phyloP scores from a whole-genome alignment of 2,113 vertebrate genomes.

The Osmerus mordax region DNA sequence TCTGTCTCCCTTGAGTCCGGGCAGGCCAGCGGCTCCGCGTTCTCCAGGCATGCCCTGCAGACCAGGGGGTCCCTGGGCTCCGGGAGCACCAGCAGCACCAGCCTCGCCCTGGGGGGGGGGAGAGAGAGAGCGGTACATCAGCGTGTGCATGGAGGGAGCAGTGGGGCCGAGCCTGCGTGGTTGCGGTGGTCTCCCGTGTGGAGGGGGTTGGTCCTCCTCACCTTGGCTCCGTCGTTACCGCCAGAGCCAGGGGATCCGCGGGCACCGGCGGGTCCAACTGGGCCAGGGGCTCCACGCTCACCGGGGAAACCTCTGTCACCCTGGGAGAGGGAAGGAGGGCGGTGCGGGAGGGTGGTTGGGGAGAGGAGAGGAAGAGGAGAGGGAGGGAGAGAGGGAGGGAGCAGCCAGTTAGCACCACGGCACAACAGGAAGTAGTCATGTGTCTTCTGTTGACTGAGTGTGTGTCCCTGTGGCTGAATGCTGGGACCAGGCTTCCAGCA shows the following conservation, averaged over 20 bases:
- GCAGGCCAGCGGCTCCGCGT: slow-evolving; percentile 90
- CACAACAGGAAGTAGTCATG: not conserved
- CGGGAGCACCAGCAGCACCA: slow-evolving; percentile 84
- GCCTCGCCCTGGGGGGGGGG: slow-evolving; percentile 79
- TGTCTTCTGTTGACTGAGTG: not conserved
- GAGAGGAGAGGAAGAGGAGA: not conserved
- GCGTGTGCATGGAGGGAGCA: not conserved
- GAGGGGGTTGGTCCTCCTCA: slow-evolving; percentile 44
- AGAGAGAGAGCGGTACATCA: not conserved
- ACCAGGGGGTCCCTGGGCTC: slow-evolving; percentile 87
- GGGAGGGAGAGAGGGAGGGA: not conserved
- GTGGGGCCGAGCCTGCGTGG: not conserved
- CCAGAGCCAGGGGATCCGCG: slow-evolving; percentile 87
- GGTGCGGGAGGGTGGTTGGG: not conserved
- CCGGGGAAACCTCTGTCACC: slow-evolving; percentile 96
- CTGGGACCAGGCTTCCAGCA: too few relatives aligned
- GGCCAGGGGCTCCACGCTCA: slow-evolving; percentile 88
- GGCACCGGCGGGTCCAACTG: slow-evolving; percentile 80
- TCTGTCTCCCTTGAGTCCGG: slow-evolving; percentile 94
- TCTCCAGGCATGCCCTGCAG: slow-evolving; percentile 99
- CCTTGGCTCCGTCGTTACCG: slow-evolving; percentile 98
- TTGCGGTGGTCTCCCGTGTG: not conserved
- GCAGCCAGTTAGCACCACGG: not conserved
- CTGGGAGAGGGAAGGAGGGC: slow-evolving; percentile 53
- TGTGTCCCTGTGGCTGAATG: not conserved